Base-by-base conservation (phyloP, 2,888 invertebrate genomes). In the Romanomermis culicivorax region DNA sequence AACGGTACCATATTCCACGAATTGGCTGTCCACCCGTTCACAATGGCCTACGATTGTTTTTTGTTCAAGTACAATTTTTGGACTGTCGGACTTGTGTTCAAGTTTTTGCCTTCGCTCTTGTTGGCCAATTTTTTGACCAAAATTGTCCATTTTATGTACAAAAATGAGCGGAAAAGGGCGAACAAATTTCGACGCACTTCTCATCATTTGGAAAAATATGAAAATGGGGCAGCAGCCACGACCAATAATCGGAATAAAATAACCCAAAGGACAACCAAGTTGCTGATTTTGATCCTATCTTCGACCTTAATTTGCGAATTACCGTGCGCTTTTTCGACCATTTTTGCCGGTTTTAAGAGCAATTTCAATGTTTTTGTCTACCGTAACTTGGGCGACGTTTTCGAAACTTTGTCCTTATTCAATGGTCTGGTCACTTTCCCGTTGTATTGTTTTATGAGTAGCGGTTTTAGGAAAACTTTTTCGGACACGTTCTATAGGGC, bases 371-470 rank as follows among this genome's bases (percentile, higher is more conserved):
- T 27, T 25, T 25, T 27, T 4, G 50, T 49, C 29, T 49, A 49
- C 20, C 27, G 26, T 3, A 49, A 49, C 20, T 27, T 49, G 11
- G 50, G 50, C 25, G 50, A 49, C 29, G 4, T 49, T 27, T 29
- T 49, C 27, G 50, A 49, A 11, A 23, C 29, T 7, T 27, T 49
- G 25, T 49, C 50, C 27, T 27, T 49, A 20, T 7, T 49, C 27
- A 49, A 29, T 20, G 26, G 50, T 17, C 7, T 49, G 14, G 11
- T 23, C 11, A 49, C 50, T 7, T 49, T 29, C 29, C 26, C 29
- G 20, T 11, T 49, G 11, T 49, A 49, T 27, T 49, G 50, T 27
- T 25, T 49, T 29, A 49, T 49, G 50, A 49, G 29, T 20, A 14
- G 4, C 20, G 3, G 11, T 4, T 49, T 49, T 29, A 25, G 50